phyloP scores from a whole-genome alignment of 2,797 vertebrate species.

The Simalia tracyae region DNA sequence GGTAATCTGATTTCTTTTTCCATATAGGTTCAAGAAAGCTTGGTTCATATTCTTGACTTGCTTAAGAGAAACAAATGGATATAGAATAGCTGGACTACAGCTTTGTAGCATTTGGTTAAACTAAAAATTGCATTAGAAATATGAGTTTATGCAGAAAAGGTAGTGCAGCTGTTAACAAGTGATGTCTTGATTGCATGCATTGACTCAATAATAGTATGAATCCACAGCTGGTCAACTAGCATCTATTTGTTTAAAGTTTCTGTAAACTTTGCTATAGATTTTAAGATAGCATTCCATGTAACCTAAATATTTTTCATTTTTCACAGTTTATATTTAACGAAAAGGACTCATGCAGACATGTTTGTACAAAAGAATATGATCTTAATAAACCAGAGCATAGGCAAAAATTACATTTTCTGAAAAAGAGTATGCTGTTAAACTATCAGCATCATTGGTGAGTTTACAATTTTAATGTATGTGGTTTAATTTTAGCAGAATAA shows the following conservation, averaged over 20 bases:
- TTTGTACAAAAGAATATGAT: conserved; percentile 84
- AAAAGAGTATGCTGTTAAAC: conserved; percentile 93
- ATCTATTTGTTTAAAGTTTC: neutral
- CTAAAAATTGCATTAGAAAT: neutral
- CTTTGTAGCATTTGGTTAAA: neutral
- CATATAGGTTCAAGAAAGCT: neutral
- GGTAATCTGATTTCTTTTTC: neutral
- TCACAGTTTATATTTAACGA: conserved; percentile 87
- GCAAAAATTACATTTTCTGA: conserved; percentile 86
- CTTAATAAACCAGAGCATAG: conserved; percentile 77
- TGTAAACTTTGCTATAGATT: neutral
- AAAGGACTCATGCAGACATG: conserved; percentile 77
- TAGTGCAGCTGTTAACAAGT: neutral
- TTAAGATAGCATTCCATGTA: neutral
- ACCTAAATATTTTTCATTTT: conserved; percentile 50
- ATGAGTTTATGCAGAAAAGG: neutral
- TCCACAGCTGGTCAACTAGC: neutral
- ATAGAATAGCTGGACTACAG: neutral
- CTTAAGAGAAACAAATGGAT: neutral
- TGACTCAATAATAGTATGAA: neutral
- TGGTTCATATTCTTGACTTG: neutral
- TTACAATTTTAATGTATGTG: neutral
- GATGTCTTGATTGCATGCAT: neutral
- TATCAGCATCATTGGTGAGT: conserved; percentile 95
- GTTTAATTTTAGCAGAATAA: neutral